Conservation (phyloP, 2,888 invertebrate species). For the Euproctis similis region DNA sequence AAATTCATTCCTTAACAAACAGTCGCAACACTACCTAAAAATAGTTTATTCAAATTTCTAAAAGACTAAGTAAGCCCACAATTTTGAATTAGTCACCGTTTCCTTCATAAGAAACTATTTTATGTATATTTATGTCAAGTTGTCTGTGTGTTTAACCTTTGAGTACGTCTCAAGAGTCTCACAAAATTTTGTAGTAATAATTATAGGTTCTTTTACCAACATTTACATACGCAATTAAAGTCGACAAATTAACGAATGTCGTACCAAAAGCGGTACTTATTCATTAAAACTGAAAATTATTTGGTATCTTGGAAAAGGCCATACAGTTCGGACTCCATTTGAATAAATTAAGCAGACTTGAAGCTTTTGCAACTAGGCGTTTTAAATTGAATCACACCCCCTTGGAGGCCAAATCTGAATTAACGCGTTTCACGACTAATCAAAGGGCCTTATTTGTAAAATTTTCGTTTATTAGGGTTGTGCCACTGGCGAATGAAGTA, state of each 20-base stretch:
- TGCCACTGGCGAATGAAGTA: not conserved
- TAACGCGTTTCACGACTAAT: constrained; percentile 8
- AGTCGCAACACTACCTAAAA: not conserved
- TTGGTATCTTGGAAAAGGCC: constrained; percentile 6
- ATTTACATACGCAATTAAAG: constrained; percentile 11
- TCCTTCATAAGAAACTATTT: constrained; percentile 3
- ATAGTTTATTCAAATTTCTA: not conserved
- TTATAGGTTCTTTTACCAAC: constrained; percentile 5
- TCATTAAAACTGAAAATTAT: constrained; percentile 12
- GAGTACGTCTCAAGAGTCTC: not conserved
- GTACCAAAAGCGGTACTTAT: constrained; percentile 5
- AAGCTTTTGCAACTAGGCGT: constrained; percentile 2
- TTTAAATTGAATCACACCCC: constrained; percentile 11
- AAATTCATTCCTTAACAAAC: too few species aligned
- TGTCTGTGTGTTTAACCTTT: too few species aligned
- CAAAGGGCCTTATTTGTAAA: constrained; percentile 10
- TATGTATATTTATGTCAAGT: too few species aligned
- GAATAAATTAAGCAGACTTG: constrained; percentile 6
- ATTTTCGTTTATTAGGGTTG: constrained; percentile 6
- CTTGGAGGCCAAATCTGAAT: constrained; percentile 2
- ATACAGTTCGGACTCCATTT: constrained; percentile 1
- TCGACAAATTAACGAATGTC: constrained; percentile 11
- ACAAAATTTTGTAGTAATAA: constrained; percentile 5
- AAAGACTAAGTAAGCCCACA: not conserved
- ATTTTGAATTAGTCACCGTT: not conserved